phyloP scores from a whole-genome alignment of 2,113 vertebrate genomes.

The Vireo altiloquus region DNA sequence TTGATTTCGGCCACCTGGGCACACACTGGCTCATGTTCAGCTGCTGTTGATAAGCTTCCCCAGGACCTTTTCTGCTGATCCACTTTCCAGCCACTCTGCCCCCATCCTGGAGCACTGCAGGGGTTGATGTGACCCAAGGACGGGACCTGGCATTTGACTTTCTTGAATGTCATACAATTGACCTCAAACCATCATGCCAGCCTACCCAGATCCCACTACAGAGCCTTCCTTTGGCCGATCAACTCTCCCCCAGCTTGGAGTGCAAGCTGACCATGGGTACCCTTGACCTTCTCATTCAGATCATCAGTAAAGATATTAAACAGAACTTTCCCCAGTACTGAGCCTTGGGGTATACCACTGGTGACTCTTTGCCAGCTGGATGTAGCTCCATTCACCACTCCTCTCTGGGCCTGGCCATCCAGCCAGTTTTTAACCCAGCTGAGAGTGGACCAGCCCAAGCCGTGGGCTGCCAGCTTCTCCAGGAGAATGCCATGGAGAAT shows the following conservation, averaged over 20 bases:
- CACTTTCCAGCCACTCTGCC: background rate
- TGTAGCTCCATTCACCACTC: background rate
- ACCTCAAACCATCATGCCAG: fast-evolving
- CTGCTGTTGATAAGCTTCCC: background rate
- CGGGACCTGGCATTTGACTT: background rate
- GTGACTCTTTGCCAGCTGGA: background rate
- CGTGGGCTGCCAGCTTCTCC: background rate
- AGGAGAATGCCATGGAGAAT: background rate
- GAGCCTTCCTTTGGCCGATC: background rate
- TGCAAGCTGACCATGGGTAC: background rate
- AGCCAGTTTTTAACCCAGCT: background rate
- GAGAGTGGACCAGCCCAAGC: too few relatives aligned
- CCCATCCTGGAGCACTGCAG: background rate
- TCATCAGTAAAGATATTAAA: background rate
- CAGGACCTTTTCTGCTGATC: background rate
- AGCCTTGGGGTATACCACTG: background rate
- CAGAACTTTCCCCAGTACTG: background rate
- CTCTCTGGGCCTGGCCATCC: background rate
- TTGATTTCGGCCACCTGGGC: background rate
- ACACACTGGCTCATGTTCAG: background rate
- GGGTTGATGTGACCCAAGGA: background rate
- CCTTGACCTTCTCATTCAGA: background rate
- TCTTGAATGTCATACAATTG: background rate
- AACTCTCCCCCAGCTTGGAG: background rate
- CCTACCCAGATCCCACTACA: background rate